phyloP scores from a whole-genome alignment of 2,888 invertebrate species.

The Prenolepis imparis region DNA sequence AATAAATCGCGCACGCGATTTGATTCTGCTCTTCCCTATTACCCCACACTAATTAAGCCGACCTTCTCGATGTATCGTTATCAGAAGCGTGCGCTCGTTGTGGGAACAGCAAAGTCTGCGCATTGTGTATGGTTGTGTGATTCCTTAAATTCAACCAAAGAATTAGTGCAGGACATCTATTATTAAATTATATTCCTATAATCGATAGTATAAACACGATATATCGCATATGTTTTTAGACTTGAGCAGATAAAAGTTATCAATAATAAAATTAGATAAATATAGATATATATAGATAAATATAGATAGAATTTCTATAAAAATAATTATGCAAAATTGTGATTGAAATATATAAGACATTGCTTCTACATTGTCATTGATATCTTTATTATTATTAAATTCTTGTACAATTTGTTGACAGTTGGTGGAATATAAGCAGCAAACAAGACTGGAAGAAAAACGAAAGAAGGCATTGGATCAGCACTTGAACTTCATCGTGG shows the following conservation, averaged over 20 bases:
- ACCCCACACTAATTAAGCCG: slow-evolving; percentile 86
- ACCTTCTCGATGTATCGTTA: slow-evolving; percentile 80
- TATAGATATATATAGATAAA: no score
- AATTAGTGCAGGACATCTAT: slow-evolving; percentile 67
- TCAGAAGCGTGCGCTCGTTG: slow-evolving; percentile 85
- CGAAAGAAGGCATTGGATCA: slow-evolving; percentile 97
- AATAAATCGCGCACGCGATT: background rate
- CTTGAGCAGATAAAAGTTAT: background rate
- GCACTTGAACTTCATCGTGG: slow-evolving; percentile 98
- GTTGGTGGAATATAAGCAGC: slow-evolving; percentile 97
- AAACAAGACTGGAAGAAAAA: slow-evolving; percentile 96
- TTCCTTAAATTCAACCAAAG: slow-evolving; percentile 66
- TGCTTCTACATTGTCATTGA: background rate
- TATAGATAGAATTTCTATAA: background rate
- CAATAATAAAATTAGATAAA: slow-evolving; percentile 14
- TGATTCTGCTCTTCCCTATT: background rate
- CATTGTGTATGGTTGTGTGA: slow-evolving; percentile 73
- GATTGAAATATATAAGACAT: background rate
- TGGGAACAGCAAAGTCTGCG: slow-evolving; percentile 84
- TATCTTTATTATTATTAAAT: background rate
- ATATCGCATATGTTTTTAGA: background rate
- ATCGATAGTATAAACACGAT: background rate
- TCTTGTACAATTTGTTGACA: slow-evolving; percentile 80
- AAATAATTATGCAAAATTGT: background rate
- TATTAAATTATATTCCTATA: background rate